phyloP scores from a whole-genome alignment of 2,797 vertebrate genomes.

The Periparus ater region DNA sequence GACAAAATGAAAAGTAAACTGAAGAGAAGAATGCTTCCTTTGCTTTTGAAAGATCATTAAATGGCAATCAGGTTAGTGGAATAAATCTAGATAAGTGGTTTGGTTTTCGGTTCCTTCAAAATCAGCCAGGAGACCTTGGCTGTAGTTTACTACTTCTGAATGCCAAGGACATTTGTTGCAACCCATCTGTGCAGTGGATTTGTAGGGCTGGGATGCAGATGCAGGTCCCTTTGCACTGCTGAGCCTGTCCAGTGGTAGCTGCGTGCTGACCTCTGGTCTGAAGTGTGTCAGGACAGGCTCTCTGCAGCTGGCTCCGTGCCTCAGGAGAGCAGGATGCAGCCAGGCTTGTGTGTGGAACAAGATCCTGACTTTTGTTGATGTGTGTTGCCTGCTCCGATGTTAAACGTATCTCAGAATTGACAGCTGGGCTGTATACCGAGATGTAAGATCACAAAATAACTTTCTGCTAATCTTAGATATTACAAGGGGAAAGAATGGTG shows the following conservation, averaged over 20 bases:
- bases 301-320: fast-evolving
- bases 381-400: neutral
- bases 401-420: neutral
- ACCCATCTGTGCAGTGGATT: no score
- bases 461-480: neutral
- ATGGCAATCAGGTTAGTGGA: neutral
- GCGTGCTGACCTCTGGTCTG: fast-evolving
- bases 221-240: neutral
- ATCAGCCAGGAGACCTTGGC: neutral
- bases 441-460: neutral
- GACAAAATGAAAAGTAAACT: neutral
- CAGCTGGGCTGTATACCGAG: neutral
- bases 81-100: neutral
- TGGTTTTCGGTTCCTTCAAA: neutral
- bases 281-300: fast-evolving
- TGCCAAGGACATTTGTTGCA: neutral
- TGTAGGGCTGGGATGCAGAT: neutral
- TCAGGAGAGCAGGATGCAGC: neutral
- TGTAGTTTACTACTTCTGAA: neutral
- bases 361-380: no score
- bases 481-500: neutral
- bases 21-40: neutral
- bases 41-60: neutral
- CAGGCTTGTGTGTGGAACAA: fast-evolving
- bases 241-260: fast-evolving